Evolutionary conservation across 2,113 vertebrate species (phyloP).

Genomic region (Etheostoma spectabile): DNA sequence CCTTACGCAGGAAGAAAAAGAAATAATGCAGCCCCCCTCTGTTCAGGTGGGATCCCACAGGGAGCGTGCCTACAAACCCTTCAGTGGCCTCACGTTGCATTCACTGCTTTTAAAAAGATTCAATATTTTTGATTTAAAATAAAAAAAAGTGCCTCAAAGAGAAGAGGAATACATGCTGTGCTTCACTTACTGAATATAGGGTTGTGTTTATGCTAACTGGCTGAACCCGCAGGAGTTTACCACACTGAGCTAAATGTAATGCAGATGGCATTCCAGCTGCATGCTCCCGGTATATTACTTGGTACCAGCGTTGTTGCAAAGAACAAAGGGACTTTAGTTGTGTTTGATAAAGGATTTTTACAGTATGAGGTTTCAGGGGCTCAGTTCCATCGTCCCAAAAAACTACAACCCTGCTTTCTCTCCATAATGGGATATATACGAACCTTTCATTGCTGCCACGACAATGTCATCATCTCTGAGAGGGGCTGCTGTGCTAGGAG

Average conservation of each 20-base stretch:
- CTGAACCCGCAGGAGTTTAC: conserved; percentile 7
- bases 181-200: not conserved
- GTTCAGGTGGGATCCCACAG: not conserved
- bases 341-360: conserved; percentile 3
- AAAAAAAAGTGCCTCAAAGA: not conserved
- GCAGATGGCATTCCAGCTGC: conserved; percentile 35
- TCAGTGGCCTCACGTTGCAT: conserved; percentile 9
- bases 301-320: not conserved
- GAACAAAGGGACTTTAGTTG: not conserved
- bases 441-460: conserved; percentile 69
- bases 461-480: conserved; percentile 71
- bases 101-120: not conserved
- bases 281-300: not conserved
- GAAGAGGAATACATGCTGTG: not conserved
- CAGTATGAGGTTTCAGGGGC: conserved; percentile 6
- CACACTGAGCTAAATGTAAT: conserved; percentile 7
- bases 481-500: conserved; percentile 62
- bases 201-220: not conserved
- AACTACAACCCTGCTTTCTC: not conserved
- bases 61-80: not conserved
- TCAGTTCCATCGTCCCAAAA: conserved; percentile 1
- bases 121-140: conserved; percentile 1
- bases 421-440: conserved; percentile 35
- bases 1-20: conserved; percentile 8
- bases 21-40: conserved; percentile 17